phyloP scores from a whole-genome alignment of 1,140 invertebrate genomes.

The Nixonia krombeini region DNA sequence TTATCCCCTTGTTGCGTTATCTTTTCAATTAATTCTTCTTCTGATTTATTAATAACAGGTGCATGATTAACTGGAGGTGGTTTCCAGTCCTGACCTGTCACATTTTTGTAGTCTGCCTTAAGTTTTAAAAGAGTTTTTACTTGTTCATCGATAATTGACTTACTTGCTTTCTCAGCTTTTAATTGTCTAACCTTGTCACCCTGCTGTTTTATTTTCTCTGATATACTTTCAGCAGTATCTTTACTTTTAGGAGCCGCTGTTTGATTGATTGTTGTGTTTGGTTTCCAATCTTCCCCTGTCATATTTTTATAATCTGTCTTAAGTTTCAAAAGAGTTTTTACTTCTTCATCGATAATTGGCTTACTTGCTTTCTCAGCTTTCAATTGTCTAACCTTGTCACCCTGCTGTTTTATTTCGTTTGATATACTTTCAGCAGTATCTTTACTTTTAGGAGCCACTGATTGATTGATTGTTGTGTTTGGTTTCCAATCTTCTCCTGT shows the following conservation, averaged over 20 bases:
- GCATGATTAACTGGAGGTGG: slow-evolving; percentile 34
- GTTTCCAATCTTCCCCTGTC: slow-evolving; percentile 77
- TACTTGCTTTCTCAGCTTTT: slow-evolving; percentile 78
- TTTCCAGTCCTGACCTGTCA: slow-evolving; percentile 78
- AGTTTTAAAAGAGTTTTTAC: slow-evolving; percentile 77
- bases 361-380: slow-evolving; percentile 79
- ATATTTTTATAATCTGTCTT: slow-evolving; percentile 78
- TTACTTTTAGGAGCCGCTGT: background rate
- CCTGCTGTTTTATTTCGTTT: slow-evolving; percentile 73
- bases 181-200: slow-evolving; percentile 81
- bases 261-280: slow-evolving; percentile 37
- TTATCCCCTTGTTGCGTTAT: slow-evolving; percentile 51
- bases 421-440: too few relatives aligned
- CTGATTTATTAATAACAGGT: background rate
- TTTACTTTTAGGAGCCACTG: too few relatives aligned
- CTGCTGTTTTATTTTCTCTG: slow-evolving; percentile 63
- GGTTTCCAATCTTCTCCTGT: slow-evolving; percentile 74
- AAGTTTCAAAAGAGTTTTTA: slow-evolving; percentile 75
- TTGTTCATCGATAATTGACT: slow-evolving; percentile 74
- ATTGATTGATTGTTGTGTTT: background rate
- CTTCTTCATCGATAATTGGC: slow-evolving; percentile 74
- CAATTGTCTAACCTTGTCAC: slow-evolving; percentile 79
- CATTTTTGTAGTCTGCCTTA: slow-evolving; percentile 79
- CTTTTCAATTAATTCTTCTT: slow-evolving; percentile 28
- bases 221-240: too few relatives aligned